Evolutionary conservation across 1,140 invertebrate species (phyloP).

Genomic region (Watersipora subatra): DNA sequence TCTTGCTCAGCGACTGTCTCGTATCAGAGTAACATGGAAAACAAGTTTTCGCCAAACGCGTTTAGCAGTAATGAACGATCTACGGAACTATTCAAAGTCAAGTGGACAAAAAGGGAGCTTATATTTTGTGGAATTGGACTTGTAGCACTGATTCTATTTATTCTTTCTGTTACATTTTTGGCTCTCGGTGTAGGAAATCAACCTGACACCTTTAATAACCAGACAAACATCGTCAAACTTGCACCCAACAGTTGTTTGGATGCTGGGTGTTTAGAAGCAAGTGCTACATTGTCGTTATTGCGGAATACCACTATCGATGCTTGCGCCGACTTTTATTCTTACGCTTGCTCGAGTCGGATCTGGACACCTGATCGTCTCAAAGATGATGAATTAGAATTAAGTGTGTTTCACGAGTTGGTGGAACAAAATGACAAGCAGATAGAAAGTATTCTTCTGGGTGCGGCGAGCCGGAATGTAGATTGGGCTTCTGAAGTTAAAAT

Average conservation of each 20-base stretch:
- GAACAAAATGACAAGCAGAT: conserved; percentile 22
- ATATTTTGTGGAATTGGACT: background rate
- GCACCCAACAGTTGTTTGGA: background rate
- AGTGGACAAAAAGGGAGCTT: background rate
- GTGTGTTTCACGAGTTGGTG: conserved; percentile 17
- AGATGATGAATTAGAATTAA: background rate
- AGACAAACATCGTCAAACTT: background rate
- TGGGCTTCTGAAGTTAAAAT: conserved; percentile 26
- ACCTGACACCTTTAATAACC: background rate
- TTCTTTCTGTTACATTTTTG: background rate
- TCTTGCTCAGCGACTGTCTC: no score
- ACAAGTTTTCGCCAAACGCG: no score
- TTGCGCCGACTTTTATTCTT: background rate
- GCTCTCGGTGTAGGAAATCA: background rate
- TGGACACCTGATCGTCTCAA: background rate
- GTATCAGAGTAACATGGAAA: no score
- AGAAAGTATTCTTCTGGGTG: conserved; percentile 15
- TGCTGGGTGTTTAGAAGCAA: background rate
- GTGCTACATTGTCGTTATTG: background rate
- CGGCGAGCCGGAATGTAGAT: conserved; percentile 9
- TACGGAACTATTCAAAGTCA: no score
- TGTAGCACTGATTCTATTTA: background rate
- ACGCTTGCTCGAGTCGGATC: background rate
- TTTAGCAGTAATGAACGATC: no score
- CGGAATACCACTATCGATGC: background rate